A percentile compares a stretch with the other conserved stretches of the same genome.
Evolutionary conservation across 2,113 vertebrate species (phyloP).

Genomic region (Aegotheles bennettii): DNA sequence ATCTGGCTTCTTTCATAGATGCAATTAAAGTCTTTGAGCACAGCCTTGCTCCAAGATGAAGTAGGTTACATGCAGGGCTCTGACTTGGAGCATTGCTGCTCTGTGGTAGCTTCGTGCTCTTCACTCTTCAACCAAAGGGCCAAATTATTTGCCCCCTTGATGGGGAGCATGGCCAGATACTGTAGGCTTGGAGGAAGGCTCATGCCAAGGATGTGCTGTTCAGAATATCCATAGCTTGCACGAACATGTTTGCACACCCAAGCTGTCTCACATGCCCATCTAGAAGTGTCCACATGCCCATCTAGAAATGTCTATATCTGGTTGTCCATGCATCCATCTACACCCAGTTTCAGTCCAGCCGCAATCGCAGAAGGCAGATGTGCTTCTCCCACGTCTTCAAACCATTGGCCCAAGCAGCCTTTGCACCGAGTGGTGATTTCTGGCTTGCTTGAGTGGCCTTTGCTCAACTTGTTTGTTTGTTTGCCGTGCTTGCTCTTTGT

Average conservation of each 20-base stretch:
- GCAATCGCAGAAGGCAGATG: background rate
- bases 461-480: constrained; percentile 56
- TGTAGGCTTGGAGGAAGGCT: background rate
- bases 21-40: fast-evolving
- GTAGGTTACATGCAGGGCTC: fast-evolving
- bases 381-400: background rate
- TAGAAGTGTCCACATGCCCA: background rate
- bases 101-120: background rate
- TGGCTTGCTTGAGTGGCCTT: background rate
- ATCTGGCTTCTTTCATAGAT: background rate
- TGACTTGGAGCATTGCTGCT: background rate
- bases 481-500: background rate
- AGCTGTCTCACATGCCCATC: background rate
- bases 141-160: background rate
- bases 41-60: background rate
- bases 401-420: background rate
- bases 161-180: fast-evolving
- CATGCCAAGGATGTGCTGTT: fast-evolving
- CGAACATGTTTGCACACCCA: background rate
- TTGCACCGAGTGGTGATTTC: fast-evolving
- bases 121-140: background rate
- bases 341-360: background rate
- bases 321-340: background rate
- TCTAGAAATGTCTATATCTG: fast-evolving
- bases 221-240: fast-evolving